Percentiles rank a stretch among this genome's conserved stretches.
phyloP scores from a whole-genome alignment of 2,888 invertebrate genomes.

The Campopleginae sp. region DNA sequence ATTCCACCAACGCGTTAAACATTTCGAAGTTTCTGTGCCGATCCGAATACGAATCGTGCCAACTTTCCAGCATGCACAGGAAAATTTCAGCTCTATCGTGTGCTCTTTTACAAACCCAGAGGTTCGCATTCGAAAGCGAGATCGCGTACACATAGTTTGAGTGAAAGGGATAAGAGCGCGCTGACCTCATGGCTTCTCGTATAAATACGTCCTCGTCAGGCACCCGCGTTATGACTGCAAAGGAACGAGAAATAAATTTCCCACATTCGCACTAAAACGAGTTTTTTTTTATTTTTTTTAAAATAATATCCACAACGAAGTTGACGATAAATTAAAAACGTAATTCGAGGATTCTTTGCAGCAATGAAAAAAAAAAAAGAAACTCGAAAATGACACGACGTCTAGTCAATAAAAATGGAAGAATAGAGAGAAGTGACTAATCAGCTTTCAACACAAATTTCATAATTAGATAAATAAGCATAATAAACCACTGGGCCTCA shows the following conservation, averaged over 20 bases:
- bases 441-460: neutral
- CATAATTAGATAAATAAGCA: neutral
- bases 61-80: neutral
- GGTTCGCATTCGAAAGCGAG: constrained; percentile 65
- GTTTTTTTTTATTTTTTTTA: neutral
- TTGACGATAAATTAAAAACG: neutral
- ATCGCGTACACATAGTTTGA: constrained; percentile 60
- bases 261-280: neutral
- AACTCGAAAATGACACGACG: neutral
- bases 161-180: constrained; percentile 69
- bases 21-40: neutral
- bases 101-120: constrained; percentile 21
- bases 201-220: neutral
- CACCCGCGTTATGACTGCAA: neutral
- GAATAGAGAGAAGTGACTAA: neutral
- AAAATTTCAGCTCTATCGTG: constrained; percentile 4
- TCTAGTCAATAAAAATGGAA: neutral
- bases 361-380: neutral
- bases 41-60: neutral
- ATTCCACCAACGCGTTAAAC: neutral
- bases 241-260: neutral
- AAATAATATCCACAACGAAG: neutral
- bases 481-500: neutral
- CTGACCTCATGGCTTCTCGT: constrained; percentile 44
- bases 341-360: neutral